Conservation (phyloP, 2,797 vertebrate genomes). For the Margarornis squamiger region DNA sequence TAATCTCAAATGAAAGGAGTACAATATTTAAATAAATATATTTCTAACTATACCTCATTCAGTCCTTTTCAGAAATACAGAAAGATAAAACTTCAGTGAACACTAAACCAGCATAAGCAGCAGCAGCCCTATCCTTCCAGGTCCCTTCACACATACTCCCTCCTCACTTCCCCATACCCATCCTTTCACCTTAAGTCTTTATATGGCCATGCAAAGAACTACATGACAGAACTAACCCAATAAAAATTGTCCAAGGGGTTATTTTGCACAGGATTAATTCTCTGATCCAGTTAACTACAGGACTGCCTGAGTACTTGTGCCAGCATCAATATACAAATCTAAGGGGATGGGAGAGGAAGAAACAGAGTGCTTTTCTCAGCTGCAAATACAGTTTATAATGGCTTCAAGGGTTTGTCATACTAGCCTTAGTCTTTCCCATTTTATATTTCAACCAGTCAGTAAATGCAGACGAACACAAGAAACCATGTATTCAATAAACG, state of each 20-base stretch:
- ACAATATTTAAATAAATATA: conserved; percentile 1
- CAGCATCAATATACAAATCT: neutral
- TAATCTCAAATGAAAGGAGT: neutral
- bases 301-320: neutral
- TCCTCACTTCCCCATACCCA: neutral
- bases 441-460: neutral
- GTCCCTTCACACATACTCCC: neutral
- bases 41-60: neutral
- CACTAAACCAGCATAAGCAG: neutral
- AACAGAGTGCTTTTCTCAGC: neutral
- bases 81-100: neutral
- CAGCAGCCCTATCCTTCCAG: neutral
- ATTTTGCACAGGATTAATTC: conserved; percentile 5
- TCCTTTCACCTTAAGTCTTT: neutral
- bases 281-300: conserved; percentile 1
- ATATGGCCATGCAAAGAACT: neutral
- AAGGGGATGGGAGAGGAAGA: neutral
- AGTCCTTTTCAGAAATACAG: conserved; percentile 22
- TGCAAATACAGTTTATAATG: neutral
- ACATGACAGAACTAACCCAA: neutral
- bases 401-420: neutral
- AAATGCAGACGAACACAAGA: neutral
- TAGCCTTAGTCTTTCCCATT: neutral
- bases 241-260: neutral
- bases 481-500: neutral